Evolutionary conservation across 2,888 invertebrate species (phyloP).

Genomic region (Nemurella pictetii): DNA sequence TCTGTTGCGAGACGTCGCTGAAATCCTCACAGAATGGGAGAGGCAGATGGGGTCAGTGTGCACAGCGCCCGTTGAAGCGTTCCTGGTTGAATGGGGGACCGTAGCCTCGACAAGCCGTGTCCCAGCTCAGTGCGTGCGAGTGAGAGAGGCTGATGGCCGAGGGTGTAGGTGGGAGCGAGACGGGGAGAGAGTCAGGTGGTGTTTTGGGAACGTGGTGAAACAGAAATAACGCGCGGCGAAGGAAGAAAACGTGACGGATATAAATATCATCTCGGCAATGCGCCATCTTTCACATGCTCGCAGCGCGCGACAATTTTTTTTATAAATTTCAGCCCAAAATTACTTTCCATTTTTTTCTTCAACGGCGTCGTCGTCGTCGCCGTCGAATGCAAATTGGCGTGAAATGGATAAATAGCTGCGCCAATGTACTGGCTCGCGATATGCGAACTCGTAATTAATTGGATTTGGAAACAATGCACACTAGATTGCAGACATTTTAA

Average conservation of each 20-base stretch:
- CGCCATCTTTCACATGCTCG: constrained; percentile 24
- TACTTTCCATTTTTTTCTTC: neutral
- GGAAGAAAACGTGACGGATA: neutral
- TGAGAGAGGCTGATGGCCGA: neutral
- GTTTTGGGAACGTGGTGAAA: neutral
- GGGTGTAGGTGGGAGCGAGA: neutral
- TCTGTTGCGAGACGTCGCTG: no score
- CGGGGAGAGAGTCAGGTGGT: constrained; percentile 16
- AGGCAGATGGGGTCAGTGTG: neutral
- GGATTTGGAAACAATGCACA: no score
- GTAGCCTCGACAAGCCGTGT: neutral
- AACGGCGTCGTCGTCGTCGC: neutral
- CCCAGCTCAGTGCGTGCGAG: neutral
- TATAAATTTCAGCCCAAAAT: neutral
- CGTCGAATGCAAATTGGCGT: neutral
- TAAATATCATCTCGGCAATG: constrained; percentile 25
- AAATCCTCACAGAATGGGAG: neutral
- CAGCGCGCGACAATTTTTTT: neutral
- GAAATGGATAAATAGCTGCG: neutral
- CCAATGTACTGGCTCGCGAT: neutral
- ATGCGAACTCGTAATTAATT: no score
- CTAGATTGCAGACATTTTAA: no score
- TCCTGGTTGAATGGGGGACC: constrained; percentile 11
- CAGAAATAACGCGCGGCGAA: constrained; percentile 12
- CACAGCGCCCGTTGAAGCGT: neutral